A percentile compares a stretch with the other conserved stretches of the same genome.
Conservation (phyloP, 2,113 vertebrate genomes). For the Burhinus oedicnemus region DNA sequence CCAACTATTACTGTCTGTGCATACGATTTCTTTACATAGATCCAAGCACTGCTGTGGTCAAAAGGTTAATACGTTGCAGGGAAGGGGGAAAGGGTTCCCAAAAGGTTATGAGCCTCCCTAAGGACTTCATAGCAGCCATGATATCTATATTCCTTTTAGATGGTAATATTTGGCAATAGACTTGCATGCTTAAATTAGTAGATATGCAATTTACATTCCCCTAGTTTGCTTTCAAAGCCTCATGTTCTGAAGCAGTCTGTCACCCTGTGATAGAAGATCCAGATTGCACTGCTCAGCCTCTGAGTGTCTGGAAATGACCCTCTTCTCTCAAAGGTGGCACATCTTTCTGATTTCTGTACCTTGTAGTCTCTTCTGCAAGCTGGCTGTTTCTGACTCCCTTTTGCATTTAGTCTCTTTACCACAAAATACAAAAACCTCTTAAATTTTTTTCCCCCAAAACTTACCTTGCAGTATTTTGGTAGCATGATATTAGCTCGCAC, state of each 20-base stretch:
- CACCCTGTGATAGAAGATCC: not conserved
- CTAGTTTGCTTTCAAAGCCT: not conserved
- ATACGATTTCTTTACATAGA: not conserved
- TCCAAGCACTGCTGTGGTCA: not conserved
- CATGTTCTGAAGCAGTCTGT: not conserved
- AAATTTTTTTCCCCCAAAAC: not conserved
- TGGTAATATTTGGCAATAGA: not conserved
- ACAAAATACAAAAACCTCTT: not conserved
- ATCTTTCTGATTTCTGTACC: not conserved
- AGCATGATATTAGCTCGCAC: conserved; percentile 54
- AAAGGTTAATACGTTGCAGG: not conserved
- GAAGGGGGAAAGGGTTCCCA: not conserved
- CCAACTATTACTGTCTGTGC: not conserved
- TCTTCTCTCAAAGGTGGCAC: not conserved
- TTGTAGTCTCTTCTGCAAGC: not conserved
- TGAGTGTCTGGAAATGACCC: not conserved
- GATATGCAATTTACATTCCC: not conserved
- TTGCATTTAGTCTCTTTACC: not conserved
- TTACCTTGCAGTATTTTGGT: conserved; percentile 75
- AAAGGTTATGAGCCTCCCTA: conserved; percentile 18
- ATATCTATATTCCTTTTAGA: conserved; percentile 1
- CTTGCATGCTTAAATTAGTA: not conserved
- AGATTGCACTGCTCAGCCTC: not conserved
- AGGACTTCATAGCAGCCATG: not conserved
- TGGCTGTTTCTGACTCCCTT: not conserved